phyloP scores from a whole-genome alignment of 2,888 invertebrate species.

The Blomia tropicalis region DNA sequence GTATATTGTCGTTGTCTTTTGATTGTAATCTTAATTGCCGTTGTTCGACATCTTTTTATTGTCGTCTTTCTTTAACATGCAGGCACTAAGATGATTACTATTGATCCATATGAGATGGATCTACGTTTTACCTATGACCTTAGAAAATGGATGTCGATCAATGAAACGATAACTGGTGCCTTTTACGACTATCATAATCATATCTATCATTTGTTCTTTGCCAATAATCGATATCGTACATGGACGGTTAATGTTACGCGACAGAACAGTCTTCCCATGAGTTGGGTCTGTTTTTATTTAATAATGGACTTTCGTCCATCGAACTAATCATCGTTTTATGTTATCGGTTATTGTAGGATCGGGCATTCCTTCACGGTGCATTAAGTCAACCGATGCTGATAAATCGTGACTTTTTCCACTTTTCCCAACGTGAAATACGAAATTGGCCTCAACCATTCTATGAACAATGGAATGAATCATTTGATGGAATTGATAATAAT shows the following conservation, averaged over 20 bases:
- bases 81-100: conserved; percentile 22
- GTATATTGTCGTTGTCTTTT: not conserved
- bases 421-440: conserved; percentile 15
- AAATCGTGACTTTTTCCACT: conserved; percentile 20
- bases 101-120: conserved; percentile 22
- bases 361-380: conserved; percentile 21
- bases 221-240: conserved; percentile 15
- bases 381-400: conserved; percentile 16
- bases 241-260: conserved; percentile 21
- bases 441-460: conserved; percentile 10
- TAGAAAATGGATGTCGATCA: conserved; percentile 21
- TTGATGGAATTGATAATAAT: not conserved
- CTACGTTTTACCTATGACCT: conserved; percentile 20
- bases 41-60: not conserved
- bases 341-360: conserved; percentile 1
- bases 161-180: conserved; percentile 21
- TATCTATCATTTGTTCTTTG: conserved; percentile 19
- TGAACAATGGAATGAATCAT: not conserved
- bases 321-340: not conserved
- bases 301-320: not conserved
- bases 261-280: conserved; percentile 22
- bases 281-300: conserved; percentile 8
- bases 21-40: not conserved
- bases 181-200: conserved; percentile 19
- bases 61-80: too few species aligned